Evolutionary conservation across 2,888 invertebrate species (phyloP).

Genomic region (Torymus aiolomorphi): DNA sequence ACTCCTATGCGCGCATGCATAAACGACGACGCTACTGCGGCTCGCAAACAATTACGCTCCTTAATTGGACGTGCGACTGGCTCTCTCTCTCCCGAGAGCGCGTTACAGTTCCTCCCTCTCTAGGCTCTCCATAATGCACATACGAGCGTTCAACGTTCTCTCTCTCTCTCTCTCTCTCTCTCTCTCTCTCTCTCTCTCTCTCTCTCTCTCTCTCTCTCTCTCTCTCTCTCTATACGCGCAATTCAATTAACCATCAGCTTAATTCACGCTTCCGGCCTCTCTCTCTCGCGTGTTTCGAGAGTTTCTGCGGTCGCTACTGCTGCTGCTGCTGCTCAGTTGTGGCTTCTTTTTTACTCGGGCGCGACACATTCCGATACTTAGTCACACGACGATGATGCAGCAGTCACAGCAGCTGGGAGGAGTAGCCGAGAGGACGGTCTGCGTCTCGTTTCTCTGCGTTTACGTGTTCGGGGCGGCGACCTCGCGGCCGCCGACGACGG

Average conservation of each 20-base stretch:
- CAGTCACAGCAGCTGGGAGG: conserved; percentile 3
- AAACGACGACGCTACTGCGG: conserved; percentile 12
- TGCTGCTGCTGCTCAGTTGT: background rate
- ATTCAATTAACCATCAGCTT: conserved; percentile 55
- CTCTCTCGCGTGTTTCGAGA: background rate
- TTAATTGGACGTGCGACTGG: conserved; percentile 56
- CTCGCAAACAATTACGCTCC: conserved; percentile 45
- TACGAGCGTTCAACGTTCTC: conserved; percentile 1
- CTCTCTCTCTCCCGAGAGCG: background rate
- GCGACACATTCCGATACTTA: conserved; percentile 23
- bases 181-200: conserved; percentile 2
- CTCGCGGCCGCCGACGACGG: conserved; percentile 30
- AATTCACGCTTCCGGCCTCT: conserved; percentile 49
- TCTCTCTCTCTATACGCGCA: conserved; percentile 19
- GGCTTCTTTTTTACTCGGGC: background rate
- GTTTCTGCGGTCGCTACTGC: no score
- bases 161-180: background rate
- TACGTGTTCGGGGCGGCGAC: conserved; percentile 65
- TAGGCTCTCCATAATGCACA: background rate
- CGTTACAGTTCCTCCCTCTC: background rate
- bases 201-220: background rate
- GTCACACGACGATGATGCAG: no score
- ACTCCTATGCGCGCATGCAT: conserved; percentile 32
- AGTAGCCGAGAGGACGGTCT: conserved; percentile 66
- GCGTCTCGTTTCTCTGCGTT: conserved; percentile 72